Evolutionary conservation across 2,113 vertebrate species (phyloP).

Genomic region (Athene noctua): DNA sequence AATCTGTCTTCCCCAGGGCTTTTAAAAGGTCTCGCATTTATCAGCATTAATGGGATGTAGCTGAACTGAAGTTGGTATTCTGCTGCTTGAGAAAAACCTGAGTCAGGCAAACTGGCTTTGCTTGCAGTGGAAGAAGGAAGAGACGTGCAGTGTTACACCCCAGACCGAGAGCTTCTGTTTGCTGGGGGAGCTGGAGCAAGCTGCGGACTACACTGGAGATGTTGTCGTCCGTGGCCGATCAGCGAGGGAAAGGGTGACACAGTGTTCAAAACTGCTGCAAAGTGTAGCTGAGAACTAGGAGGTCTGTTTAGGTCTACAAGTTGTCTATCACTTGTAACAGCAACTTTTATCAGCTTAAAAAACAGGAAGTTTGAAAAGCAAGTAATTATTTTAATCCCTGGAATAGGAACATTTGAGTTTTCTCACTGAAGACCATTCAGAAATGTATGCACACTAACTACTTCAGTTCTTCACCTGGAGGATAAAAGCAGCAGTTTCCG

Average conservation of each 20-base stretch:
- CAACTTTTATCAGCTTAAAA: not conserved
- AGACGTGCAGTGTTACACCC: not conserved
- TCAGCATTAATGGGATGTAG: not conserved
- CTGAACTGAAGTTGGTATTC: not conserved
- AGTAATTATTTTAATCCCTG: not conserved
- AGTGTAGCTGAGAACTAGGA: not conserved
- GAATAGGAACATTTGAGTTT: not conserved
- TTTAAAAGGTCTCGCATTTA: not conserved
- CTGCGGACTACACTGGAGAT: fast-evolving
- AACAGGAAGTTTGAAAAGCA: not conserved
- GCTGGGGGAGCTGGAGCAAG: not conserved
- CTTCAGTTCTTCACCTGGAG: not conserved
- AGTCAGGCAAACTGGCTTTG: not conserved
- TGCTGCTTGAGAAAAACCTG: not conserved
- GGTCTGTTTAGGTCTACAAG: not conserved
- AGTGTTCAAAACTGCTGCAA: not conserved
- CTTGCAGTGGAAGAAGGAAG: not conserved
- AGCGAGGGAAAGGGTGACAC: not conserved
- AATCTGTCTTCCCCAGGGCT: not conserved
- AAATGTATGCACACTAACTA: not conserved
- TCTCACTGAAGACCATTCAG: not conserved
- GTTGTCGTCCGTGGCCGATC: not conserved
- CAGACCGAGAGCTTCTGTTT: not conserved
- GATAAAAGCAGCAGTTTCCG: not conserved
- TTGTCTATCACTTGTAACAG: not conserved